These are phyloP conservation scores for Ptychodera flava DNA, from an alignment of 35 echinoderm and acorn worm species.

Conservation along the genomic window DNA sequence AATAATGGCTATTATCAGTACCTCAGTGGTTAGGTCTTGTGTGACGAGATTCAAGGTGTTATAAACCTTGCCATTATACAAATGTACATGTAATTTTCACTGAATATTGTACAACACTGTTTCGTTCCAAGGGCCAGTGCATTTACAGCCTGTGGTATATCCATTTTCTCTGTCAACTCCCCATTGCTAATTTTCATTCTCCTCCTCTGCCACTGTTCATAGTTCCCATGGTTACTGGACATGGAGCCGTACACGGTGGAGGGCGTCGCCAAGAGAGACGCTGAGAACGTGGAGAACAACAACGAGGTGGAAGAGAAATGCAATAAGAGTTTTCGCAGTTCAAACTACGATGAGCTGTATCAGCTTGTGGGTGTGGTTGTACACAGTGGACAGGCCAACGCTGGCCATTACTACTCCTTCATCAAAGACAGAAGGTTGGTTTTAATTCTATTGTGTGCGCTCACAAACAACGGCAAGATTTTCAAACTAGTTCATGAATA, in stretches of 20 bases:
- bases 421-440: slow-evolving; percentile 89
- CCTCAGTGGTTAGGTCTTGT: no score
- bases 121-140: no score
- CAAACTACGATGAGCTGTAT: slow-evolving; percentile 56
- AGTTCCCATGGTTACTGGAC: slow-evolving; percentile 98
- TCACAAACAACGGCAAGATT: no score
- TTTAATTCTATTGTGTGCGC: no score
- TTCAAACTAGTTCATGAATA: no score
- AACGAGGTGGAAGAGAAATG: slow-evolving; percentile 20
- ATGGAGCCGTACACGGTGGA: slow-evolving; percentile 95
- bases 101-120: no score
- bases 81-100: no score
- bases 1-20: no score
- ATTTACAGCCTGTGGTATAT: no score
- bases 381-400: slow-evolving; percentile 97
- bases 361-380: slow-evolving; percentile 88
- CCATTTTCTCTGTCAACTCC: no score
- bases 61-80: no score
- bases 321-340: slow-evolving; percentile 36
- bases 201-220: neutral
- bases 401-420: slow-evolving; percentile 97
- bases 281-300: neutral
- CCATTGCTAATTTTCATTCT: neutral
- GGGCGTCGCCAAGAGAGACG: slow-evolving; percentile 62
- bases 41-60: no score